Percentiles rank a stretch among this genome's conserved stretches.
These are phyloP conservation scores for Halcyon senegalensis DNA, from an alignment of 2,113 vertebrate species.

Conservation along the genomic window DNA sequence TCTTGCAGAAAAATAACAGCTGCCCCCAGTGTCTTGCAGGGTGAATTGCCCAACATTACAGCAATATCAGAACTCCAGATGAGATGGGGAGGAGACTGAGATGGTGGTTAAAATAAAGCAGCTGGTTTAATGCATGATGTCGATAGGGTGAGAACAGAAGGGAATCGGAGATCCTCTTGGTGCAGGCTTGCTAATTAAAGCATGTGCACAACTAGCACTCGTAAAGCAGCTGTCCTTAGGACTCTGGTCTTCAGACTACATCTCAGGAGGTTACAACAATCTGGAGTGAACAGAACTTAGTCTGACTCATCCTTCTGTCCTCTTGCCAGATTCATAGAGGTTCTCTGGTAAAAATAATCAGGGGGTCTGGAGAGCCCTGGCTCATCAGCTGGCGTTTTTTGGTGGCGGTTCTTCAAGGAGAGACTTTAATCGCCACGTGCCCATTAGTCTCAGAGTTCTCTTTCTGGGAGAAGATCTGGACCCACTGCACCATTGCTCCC, in stretches of 20 bases:
- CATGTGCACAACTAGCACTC: fast-evolving
- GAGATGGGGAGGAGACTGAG: slow-evolving; percentile 6
- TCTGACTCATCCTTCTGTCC: not conserved
- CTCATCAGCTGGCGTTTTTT: not conserved
- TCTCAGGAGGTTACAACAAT: not conserved
- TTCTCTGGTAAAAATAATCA: not conserved
- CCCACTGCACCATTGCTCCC: slow-evolving; percentile 29
- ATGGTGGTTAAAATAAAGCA: slow-evolving; percentile 21
- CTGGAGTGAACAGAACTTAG: not conserved
- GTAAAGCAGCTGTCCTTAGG: not conserved
- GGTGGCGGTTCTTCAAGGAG: not conserved
- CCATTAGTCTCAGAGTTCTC: not conserved
- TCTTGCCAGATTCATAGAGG: not conserved
- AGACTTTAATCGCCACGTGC: not conserved
- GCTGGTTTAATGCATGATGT: slow-evolving; percentile 17
- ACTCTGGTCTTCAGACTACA: slow-evolving; percentile 34
- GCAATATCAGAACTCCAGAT: slow-evolving; percentile 67
- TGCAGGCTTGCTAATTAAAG: slow-evolving; percentile 36
- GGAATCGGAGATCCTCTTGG: slow-evolving; percentile 49
- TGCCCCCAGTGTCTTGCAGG: not conserved
- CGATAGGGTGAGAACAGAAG: slow-evolving; percentile 64
- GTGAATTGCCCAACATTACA: slow-evolving; percentile 20
- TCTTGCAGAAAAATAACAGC: not conserved
- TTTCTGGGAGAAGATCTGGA: slow-evolving; percentile 30
- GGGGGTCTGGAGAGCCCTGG: not conserved